These are phyloP conservation scores for Zaprionus gabonicus DNA, from an alignment of 1,140 invertebrate genomes.

Conservation along the genomic window DNA sequence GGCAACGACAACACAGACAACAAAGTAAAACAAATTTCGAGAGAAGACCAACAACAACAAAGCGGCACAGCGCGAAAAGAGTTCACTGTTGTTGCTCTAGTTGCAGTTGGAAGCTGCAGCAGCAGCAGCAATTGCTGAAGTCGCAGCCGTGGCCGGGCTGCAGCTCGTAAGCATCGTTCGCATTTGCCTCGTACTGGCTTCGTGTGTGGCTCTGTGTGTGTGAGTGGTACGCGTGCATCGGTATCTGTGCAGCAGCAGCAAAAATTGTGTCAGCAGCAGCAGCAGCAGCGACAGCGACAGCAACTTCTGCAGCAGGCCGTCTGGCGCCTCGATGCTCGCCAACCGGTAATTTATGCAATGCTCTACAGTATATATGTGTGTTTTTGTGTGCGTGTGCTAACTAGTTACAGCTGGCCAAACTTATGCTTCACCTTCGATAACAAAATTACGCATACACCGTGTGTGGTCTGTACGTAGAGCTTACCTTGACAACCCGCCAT, in stretches of 20 bases:
- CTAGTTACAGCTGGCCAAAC: slow-evolving; percentile 24
- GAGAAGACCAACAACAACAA: slow-evolving; percentile 24
- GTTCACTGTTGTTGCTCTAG: slow-evolving; percentile 49
- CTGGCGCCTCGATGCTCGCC: slow-evolving; percentile 67
- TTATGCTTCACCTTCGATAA: slow-evolving; percentile 36
- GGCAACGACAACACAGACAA: slow-evolving; percentile 24
- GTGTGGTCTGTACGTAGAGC: neutral
- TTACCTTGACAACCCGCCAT: slow-evolving; percentile 65
- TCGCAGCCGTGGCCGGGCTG: slow-evolving; percentile 35
- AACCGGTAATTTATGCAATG: slow-evolving; percentile 68
- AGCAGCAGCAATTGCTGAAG: slow-evolving; percentile 9
- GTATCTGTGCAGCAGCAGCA: slow-evolving; percentile 55
- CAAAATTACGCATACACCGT: slow-evolving; percentile 62
- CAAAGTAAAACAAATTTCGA: slow-evolving; percentile 24
- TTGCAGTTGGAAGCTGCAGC: slow-evolving; percentile 32
- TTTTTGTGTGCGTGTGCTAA: neutral
- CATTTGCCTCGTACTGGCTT: slow-evolving; percentile 50
- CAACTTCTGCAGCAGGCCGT: slow-evolving; percentile 55
- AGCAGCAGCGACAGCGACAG: slow-evolving; percentile 25
- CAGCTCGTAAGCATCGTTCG: slow-evolving; percentile 33
- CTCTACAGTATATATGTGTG: neutral
- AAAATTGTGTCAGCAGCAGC: slow-evolving; percentile 71
- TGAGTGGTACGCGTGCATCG: slow-evolving; percentile 39
- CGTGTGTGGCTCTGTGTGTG: slow-evolving; percentile 17
- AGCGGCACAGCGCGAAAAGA: slow-evolving; percentile 49